Evolutionary conservation across 30 jellyfish, hydroid and myxozoan species (phyloP).

Genomic region (Nemopilema nomurai): DNA sequence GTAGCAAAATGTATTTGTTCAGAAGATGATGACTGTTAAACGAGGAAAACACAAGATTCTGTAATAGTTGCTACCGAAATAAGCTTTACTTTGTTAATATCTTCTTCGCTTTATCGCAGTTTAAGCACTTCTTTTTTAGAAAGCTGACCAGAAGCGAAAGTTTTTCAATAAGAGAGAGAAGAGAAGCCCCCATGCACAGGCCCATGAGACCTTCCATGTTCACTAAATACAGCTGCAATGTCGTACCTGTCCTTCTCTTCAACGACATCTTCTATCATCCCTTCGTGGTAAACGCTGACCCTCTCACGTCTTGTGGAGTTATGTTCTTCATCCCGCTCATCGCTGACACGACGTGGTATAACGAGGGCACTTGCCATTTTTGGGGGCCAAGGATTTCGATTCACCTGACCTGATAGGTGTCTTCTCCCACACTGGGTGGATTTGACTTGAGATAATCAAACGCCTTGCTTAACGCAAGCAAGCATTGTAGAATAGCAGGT

Average conservation of each 20-base stretch:
- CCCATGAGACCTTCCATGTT: constrained; percentile 62
- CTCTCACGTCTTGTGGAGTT: constrained; percentile 11
- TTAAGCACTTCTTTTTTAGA: neutral
- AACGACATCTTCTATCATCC: neutral
- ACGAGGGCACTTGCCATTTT: constrained; percentile 4
- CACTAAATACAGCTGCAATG: constrained; percentile 1
- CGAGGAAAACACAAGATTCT: neutral
- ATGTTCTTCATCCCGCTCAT: neutral
- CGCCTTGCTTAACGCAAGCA: neutral
- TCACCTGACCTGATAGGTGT: neutral
- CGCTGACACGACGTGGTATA: neutral
- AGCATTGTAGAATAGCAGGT: neutral
- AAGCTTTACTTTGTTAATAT: neutral
- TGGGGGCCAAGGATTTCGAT: constrained; percentile 43
- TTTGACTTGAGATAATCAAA: neutral
- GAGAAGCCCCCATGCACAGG: constrained; percentile 48
- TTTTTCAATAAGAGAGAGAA: constrained; percentile 37
- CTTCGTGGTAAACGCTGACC: constrained; percentile 39
- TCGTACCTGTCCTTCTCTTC: constrained; percentile 22
- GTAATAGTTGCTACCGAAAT: neutral
- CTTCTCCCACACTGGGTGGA: constrained; percentile 12
- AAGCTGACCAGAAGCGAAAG: constrained; percentile 14
- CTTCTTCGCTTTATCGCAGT: neutral
- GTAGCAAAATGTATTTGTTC: too few relatives aligned
- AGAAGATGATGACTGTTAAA: too few relatives aligned